phyloP scores from a whole-genome alignment of 2,888 invertebrate species.

The Sinohyriopsis cumingii region DNA sequence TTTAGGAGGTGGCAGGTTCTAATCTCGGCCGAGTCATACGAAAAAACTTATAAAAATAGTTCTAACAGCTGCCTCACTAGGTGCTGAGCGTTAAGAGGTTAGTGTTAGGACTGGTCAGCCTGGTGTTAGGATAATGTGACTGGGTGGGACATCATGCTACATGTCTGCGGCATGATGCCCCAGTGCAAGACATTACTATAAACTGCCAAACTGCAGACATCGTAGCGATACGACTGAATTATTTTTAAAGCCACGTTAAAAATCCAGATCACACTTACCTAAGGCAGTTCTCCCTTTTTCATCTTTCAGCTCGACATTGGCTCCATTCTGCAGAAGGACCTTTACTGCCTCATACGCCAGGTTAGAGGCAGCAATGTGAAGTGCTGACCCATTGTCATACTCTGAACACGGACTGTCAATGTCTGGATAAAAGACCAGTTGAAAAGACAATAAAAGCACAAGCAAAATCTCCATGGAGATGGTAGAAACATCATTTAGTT shows the following conservation, averaged over 20 bases:
- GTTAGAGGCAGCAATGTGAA: constrained; percentile 74
- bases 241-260: neutral
- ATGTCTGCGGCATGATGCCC: too few relatives aligned
- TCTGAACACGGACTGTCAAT: constrained; percentile 73
- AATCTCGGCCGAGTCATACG: too few relatives aligned
- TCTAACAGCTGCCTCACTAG: too few relatives aligned
- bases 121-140: too few relatives aligned
- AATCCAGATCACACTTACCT: constrained; percentile 46
- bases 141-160: too few relatives aligned
- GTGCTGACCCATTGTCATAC: constrained; percentile 73
- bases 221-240: too few relatives aligned
- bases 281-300: constrained; percentile 62
- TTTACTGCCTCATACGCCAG: constrained; percentile 72
- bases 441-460: neutral
- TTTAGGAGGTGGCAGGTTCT: too few relatives aligned
- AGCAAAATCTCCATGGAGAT: neutral
- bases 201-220: too few relatives aligned
- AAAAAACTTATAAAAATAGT: too few relatives aligned
- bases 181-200: too few relatives aligned
- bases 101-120: too few relatives aligned
- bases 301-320: constrained; percentile 67
- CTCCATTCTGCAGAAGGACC: constrained; percentile 71
- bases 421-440: constrained; percentile 58
- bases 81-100: too few relatives aligned
- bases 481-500: neutral